phyloP scores from a whole-genome alignment of 2,888 invertebrate species.

The Plagiodera versicolora region DNA sequence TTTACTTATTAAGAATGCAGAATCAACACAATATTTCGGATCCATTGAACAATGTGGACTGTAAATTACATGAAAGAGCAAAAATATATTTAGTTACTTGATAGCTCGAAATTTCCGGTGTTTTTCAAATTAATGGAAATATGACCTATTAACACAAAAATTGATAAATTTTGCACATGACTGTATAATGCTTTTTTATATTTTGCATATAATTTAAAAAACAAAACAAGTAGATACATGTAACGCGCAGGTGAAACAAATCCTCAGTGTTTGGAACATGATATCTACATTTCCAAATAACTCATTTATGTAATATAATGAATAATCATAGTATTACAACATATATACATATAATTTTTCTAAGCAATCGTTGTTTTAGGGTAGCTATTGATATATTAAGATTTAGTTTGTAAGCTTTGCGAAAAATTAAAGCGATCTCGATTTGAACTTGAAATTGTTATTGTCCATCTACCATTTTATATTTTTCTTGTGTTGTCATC shows the following conservation, averaged over 20 bases:
- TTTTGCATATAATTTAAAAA: conserved; percentile 49
- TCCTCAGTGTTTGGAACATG: conserved; percentile 46
- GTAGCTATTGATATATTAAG: conserved; percentile 55
- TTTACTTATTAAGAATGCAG: conserved; percentile 30
- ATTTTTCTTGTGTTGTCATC: conserved; percentile 41
- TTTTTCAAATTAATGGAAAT: conserved; percentile 33
- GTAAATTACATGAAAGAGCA: conserved; percentile 21
- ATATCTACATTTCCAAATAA: conserved; percentile 49
- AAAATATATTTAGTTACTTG: conserved; percentile 19
- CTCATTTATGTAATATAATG: conserved; percentile 52
- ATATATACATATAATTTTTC: conserved; percentile 57
- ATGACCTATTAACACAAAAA: conserved; percentile 28
- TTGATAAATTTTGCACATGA: conserved; percentile 50
- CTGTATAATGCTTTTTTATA: conserved; percentile 55
- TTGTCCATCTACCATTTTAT: conserved; percentile 45
- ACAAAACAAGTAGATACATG: conserved; percentile 43
- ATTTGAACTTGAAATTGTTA: conserved; percentile 48
- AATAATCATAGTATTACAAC: conserved; percentile 54
- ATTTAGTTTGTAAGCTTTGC: conserved; percentile 57
- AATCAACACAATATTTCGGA: conserved; percentile 23
- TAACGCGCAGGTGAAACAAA: conserved; percentile 39
- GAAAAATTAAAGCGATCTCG: conserved; percentile 55
- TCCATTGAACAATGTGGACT: conserved; percentile 28
- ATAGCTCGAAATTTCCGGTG: conserved; percentile 15
- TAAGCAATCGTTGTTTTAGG: conserved; percentile 58